Percentiles rank a stretch among this genome's conserved stretches.
Evolutionary conservation across 2,888 invertebrate species (phyloP).

Genomic region (Spatulosminthurus flaviceps): DNA sequence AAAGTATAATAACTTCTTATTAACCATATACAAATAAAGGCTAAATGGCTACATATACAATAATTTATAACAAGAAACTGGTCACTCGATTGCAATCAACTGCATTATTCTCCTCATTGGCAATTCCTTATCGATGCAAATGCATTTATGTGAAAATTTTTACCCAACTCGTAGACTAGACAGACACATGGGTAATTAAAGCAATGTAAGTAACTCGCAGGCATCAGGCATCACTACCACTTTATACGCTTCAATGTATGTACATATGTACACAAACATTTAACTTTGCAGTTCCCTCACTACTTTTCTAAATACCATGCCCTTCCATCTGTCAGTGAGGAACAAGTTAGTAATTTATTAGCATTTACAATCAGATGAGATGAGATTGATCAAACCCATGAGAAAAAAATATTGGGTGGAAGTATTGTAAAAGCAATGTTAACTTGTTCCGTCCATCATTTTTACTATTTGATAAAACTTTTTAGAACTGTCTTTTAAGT

Average conservation of each 20-base stretch:
- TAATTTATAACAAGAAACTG: too few species aligned
- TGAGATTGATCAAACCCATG: conserved; percentile 2
- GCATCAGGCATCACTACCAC: not conserved
- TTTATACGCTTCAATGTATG: too few species aligned
- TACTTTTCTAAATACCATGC: not conserved
- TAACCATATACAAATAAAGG: too few species aligned
- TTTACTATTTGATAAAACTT: not conserved
- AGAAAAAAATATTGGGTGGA: not conserved
- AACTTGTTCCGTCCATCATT: not conserved
- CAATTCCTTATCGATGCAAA: not conserved
- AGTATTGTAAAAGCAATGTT: conserved; percentile 11
- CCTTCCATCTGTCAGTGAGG: not conserved
- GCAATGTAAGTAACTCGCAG: not conserved
- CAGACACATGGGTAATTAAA: not conserved
- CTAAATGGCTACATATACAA: too few species aligned
- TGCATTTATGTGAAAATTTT: not conserved
- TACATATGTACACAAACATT: too few species aligned
- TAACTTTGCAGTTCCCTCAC: too few species aligned
- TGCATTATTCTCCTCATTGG: not conserved
- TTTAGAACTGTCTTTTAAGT: not conserved
- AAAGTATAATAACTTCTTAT: too few species aligned
- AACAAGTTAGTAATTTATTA: conserved; percentile 9
- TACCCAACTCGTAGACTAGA: not conserved
- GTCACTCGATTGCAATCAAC: not conserved
- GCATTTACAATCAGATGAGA: not conserved